Evolutionary conservation across 2,797 vertebrate genomes (phyloP).

Genomic region (Muscicapa comitata): DNA sequence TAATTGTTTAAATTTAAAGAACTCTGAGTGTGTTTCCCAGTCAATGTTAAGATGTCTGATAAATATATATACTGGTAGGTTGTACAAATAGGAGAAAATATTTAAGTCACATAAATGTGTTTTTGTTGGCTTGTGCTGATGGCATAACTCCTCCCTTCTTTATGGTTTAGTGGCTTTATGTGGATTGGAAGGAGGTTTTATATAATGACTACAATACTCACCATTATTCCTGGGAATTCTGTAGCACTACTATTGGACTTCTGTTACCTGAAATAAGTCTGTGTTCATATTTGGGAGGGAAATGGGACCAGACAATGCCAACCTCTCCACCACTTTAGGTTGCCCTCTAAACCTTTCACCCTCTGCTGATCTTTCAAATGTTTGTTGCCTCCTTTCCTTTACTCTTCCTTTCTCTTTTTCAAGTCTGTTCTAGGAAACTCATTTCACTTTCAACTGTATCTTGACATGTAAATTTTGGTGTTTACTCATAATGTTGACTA

Average conservation of each 20-base stretch:
- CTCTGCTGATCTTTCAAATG: not conserved
- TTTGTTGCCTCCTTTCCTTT: not conserved
- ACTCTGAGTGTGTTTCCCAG: not conserved
- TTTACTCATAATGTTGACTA: not conserved
- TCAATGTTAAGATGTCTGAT: not conserved
- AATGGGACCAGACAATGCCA: not conserved
- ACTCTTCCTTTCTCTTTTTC: not conserved
- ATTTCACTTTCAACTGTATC: not conserved
- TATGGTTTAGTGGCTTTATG: not conserved
- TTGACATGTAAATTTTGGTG: not conserved
- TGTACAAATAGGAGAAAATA: not conserved
- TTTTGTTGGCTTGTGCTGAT: not conserved
- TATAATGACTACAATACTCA: not conserved
- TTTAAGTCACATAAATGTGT: not conserved
- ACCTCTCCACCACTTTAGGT: not conserved
- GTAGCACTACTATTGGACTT: not conserved
- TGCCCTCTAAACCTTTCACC: not conserved
- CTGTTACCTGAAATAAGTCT: not conserved
- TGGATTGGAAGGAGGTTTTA: not conserved
- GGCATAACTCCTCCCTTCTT: not conserved
- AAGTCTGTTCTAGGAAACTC: not conserved
- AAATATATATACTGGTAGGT: not conserved
- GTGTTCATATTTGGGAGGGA: not conserved
- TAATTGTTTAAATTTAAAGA: constrained; percentile 1
- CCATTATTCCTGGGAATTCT: not conserved